A percentile compares a stretch with the other conserved stretches of the same genome.
Evolutionary conservation across 2,113 vertebrate species (phyloP).

Genomic region (Telmatochromis sp.): DNA sequence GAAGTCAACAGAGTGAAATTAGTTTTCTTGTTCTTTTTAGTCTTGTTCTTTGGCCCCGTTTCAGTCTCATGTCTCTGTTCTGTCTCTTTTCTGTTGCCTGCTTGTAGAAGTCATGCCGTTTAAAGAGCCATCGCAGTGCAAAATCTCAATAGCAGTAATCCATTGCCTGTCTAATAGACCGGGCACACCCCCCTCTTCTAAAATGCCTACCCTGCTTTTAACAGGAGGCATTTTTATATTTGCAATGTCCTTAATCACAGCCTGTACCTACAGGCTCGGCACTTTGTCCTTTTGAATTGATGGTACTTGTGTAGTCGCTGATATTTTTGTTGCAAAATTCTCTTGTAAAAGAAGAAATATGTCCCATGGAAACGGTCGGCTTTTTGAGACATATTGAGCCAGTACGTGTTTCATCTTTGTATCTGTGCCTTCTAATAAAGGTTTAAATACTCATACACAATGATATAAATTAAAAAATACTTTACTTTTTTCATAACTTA

Average conservation of each 20-base stretch:
- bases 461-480: neutral
- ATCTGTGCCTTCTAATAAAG: neutral
- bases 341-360: neutral
- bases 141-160: neutral
- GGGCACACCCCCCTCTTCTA: neutral
- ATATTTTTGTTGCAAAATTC: neutral
- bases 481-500: neutral
- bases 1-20: neutral
- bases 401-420: neutral
- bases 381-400: neutral
- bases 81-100: neutral
- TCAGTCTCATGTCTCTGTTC: neutral
- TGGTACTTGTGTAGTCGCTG: neutral
- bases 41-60: fast-evolving
- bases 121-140: neutral
- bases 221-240: neutral
- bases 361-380: neutral
- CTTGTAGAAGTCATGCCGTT: neutral
- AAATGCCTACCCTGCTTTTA: neutral
- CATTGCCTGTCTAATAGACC: neutral
- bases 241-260: neutral
- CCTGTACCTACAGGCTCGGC: neutral
- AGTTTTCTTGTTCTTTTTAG: neutral
- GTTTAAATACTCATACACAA: neutral
- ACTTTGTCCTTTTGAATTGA: neutral